Evolutionary conservation across 1,140 invertebrate species (phyloP), one percentile per base, ranked within the genome.

Genomic region (Habropoda laboriosa): DNA sequence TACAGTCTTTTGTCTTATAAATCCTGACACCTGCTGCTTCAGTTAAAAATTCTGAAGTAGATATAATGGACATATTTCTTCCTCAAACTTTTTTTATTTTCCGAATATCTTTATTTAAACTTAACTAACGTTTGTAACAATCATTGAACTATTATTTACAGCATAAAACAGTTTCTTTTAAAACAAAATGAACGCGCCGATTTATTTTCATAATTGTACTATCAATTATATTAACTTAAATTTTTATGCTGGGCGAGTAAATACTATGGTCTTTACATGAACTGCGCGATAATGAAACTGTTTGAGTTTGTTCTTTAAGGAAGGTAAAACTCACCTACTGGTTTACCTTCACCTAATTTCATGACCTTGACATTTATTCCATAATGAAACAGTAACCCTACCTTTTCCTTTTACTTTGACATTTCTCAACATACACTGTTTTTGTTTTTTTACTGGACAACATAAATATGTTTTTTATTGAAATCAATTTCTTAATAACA

Each of bases 331-430:
- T 90, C 81, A 75, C 85, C 21, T n/a, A 79, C 57, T 64, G n/a
- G 90, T 81, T 90, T 73, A 89, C 91, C 92, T 93, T 93, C 91
- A 92, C 92, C 91, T 75, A 90, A 83, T 90, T 89, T 13, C 64
- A 3, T 79, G 86, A 71, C 88, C 91, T 92, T 92, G 91, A 82
- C 89, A 91, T 88, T 91, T 87, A 80, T 88, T 86, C 58, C 71
- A 12, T 40, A 70, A 7, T 63, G 55, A 81, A 64, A 47, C 21
- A 6, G 40, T 12, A 12, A 49, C 27, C 5, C 45, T n/a, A 18
- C 5, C 0, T 51, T 67, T 72, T 8, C 55, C 58, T 61, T 64
- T 74, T 57, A 58, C 18, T 35, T 40, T 30, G 5, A 27, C 5
- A 16, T 42, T 18, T 2, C 45, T 49, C 12, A n/a, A n/a, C n/a